These are phyloP conservation scores for Norana najaformis DNA, from an alignment of 2,888 invertebrate genomes.

Conservation along the genomic window DNA sequence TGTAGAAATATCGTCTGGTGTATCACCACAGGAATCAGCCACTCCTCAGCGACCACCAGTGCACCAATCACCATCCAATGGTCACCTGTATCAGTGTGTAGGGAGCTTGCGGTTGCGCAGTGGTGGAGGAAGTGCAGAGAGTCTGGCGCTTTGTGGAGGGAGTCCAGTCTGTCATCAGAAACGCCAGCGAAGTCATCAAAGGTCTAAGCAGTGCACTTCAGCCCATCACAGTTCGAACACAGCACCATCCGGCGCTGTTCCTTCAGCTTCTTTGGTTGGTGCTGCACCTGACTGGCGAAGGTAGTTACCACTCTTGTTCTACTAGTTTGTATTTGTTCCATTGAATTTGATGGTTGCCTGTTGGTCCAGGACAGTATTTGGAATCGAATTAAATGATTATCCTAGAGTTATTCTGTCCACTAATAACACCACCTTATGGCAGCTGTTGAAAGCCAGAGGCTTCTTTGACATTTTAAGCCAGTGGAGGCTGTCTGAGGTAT, in stretches of 20 bases:
- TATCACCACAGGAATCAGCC: background rate
- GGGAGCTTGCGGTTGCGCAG: constrained; percentile 19
- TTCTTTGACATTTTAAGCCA: too few relatives aligned
- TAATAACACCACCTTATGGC: background rate
- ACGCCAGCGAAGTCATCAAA: constrained; percentile 1
- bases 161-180: background rate
- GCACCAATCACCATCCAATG: background rate
- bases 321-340: background rate
- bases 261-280: background rate
- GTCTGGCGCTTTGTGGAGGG: background rate
- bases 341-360: background rate
- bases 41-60: background rate
- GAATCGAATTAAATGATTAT: background rate
- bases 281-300: background rate
- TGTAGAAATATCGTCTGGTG: background rate
- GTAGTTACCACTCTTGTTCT: background rate
- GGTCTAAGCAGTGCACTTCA: background rate
- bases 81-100: constrained; percentile 9
- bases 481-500: too few relatives aligned
- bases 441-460: too few relatives aligned
- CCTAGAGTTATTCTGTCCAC: background rate
- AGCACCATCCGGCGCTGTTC: background rate
- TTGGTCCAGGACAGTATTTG: background rate
- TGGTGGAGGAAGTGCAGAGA: background rate
- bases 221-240: background rate